Evolutionary conservation across 2,797 vertebrate genomes (phyloP), one percentile per base, ranked within the genome.

Genomic region (Orestias chungarensis): DNA sequence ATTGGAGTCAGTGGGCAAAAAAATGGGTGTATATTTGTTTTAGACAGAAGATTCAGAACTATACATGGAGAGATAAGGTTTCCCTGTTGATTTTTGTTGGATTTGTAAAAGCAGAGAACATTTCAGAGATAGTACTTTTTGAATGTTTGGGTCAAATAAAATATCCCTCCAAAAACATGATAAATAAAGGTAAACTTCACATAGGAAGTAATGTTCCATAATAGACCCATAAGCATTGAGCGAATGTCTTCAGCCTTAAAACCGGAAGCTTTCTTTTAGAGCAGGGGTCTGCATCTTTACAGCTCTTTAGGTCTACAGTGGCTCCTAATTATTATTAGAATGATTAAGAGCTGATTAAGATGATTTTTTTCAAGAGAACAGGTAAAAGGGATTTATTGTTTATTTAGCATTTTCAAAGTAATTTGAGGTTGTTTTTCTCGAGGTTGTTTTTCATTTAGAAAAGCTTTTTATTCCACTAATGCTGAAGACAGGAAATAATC

Each of bases 391-490:
- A 12, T 20, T 61, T n/a, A n/a, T 61, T 38, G 20, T 61, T 40
- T 38, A 25, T 62, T 40, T 62, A 14, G 23, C 59, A 62, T 25
- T n/a, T 40, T n/a, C 3, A 20, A 9, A 18, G 29, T 20, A 3
- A 20, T 61, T 20, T 61, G 57, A 65, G 54, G 44, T 29, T 44
- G 71, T 25, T 70, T 67, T 64, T n/a, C n/a, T n/a, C 33, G 38
- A 52, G n/a, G 8, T n/a, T 14, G 18, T 50, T n/a, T 50, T 66
- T 23, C 17, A 6, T 23, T 38, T 64, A 23, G n/a, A 55, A 43
- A 38, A 50, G 23, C 25, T 27, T 49, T 18, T 57, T 15, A 40
- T 64, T 59, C 12, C 33, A 72, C 54, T 66, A 20, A 62, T 20
- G 11, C 23, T 25, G 31, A 38, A 64, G 40, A 10, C 5, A 33